phyloP scores from a whole-genome alignment of 2,888 invertebrate species.

The Drosophila paramelanica region DNA sequence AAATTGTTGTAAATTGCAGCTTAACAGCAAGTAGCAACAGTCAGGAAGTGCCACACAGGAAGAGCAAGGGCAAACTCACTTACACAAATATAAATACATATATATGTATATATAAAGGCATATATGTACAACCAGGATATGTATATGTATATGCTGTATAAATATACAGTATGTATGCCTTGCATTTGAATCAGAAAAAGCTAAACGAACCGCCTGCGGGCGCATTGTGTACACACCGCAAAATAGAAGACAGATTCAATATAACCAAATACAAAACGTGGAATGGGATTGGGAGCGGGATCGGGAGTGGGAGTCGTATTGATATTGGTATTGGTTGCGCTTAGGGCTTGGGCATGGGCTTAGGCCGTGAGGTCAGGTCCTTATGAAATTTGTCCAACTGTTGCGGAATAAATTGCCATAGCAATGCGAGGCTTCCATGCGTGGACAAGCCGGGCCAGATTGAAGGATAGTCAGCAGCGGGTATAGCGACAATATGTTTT shows the following conservation, averaged over 20 bases:
- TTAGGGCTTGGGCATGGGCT: constrained; percentile 13
- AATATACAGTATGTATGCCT: constrained; percentile 2
- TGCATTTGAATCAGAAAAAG: constrained; percentile 39
- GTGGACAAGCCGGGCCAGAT: constrained; percentile 7
- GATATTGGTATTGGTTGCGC: constrained; percentile 19
- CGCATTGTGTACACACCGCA: constrained; percentile 35
- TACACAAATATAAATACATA: neutral
- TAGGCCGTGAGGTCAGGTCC: constrained; percentile 39
- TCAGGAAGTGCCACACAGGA: constrained; percentile 13
- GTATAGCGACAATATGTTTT: constrained; percentile 37
- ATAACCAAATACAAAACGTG: constrained; percentile 39
- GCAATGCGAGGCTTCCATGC: constrained; percentile 50
- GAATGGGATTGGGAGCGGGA: constrained; percentile 2
- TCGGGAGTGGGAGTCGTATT: constrained; percentile 1
- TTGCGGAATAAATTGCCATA: constrained; percentile 77
- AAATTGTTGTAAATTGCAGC: constrained; percentile 73
- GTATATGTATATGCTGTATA: neutral
- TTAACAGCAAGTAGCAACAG: constrained; percentile 26
- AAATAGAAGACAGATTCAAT: constrained; percentile 55
- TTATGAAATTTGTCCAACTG: constrained; percentile 70
- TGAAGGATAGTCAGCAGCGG: neutral
- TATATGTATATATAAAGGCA: neutral
- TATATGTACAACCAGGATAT: neutral
- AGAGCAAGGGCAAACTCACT: constrained; percentile 12
- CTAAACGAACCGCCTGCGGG: constrained; percentile 46